These are phyloP conservation scores for Orchestia grillus DNA, from an alignment of 1,140 invertebrate genomes.

Conservation along the genomic window DNA sequence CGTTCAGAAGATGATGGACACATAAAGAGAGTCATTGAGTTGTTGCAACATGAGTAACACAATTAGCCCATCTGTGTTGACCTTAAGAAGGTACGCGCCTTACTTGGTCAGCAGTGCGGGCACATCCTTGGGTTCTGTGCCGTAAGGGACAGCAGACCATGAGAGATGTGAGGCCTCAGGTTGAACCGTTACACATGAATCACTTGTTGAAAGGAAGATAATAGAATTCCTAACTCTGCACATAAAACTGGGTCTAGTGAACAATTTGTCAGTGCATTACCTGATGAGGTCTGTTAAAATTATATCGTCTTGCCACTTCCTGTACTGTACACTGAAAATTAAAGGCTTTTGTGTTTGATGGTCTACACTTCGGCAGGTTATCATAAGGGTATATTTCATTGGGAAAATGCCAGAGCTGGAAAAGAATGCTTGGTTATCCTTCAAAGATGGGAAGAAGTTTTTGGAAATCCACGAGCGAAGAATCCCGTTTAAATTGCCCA, in stretches of 20 bases:
- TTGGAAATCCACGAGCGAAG: too few species aligned
- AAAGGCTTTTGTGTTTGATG: not conserved
- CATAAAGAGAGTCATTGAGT: slow-evolving; percentile 59
- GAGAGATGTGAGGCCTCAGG: slow-evolving; percentile 35
- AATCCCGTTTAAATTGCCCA: too few species aligned
- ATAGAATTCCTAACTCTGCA: not conserved
- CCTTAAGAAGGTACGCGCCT: slow-evolving; percentile 57
- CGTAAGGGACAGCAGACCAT: slow-evolving; percentile 66
- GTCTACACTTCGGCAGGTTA: not conserved
- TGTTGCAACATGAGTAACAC: slow-evolving; percentile 60
- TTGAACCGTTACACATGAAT: not conserved
- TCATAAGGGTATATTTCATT: not conserved
- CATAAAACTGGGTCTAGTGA: not conserved
- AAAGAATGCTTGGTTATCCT: too few species aligned
- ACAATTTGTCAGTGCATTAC: slow-evolving; percentile 17
- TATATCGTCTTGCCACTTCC: not conserved
- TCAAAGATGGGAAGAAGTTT: too few species aligned
- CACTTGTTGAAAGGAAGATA: slow-evolving; percentile 17
- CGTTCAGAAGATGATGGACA: slow-evolving; percentile 58
- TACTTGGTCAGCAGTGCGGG: slow-evolving; percentile 64
- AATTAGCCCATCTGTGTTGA: slow-evolving; percentile 66
- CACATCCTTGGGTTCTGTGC: slow-evolving; percentile 67
- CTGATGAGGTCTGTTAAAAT: not conserved
- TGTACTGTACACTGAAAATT: not conserved
- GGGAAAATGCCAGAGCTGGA: too few species aligned